Evolutionary conservation across 2,888 invertebrate species (phyloP).

Genomic region (Chloromyia formosa): DNA sequence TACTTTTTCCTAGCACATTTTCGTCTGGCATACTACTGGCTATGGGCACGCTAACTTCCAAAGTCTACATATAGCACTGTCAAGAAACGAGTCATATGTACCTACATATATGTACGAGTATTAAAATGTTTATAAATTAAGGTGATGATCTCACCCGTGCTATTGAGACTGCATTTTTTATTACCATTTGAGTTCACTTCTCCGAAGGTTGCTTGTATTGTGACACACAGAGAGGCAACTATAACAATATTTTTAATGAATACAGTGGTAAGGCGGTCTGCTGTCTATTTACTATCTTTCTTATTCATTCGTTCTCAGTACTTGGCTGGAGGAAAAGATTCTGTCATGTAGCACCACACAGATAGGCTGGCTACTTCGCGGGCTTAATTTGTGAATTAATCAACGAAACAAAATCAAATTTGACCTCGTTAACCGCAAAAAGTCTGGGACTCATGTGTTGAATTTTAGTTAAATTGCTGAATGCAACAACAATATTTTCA

Average conservation of each 20-base stretch:
- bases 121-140: slow-evolving; percentile 40
- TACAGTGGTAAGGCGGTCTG: slow-evolving; percentile 14
- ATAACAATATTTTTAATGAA: slow-evolving; percentile 27
- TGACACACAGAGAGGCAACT: background rate
- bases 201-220: background rate
- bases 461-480: no score
- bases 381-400: slow-evolving; percentile 22
- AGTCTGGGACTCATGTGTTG: no score
- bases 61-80: slow-evolving; percentile 18
- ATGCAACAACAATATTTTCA: no score
- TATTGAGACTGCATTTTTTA: slow-evolving; percentile 39
- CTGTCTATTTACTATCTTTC: slow-evolving; percentile 21
- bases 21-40: background rate
- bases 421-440: slow-evolving; percentile 36
- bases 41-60: slow-evolving; percentile 13
- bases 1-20: no score
- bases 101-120: background rate
- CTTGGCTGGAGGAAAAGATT: background rate
- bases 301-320: background rate
- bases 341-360: background rate
- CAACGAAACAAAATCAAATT: slow-evolving; percentile 30
- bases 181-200: slow-evolving; percentile 16
- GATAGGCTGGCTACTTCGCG: slow-evolving; percentile 13
- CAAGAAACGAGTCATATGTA: slow-evolving; percentile 18
- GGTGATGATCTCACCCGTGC: slow-evolving; percentile 34